Percentiles rank a stretch among this genome's conserved stretches.
Conservation (phyloP, 2,113 vertebrate genomes). For the Myotis brandtii region DNA sequence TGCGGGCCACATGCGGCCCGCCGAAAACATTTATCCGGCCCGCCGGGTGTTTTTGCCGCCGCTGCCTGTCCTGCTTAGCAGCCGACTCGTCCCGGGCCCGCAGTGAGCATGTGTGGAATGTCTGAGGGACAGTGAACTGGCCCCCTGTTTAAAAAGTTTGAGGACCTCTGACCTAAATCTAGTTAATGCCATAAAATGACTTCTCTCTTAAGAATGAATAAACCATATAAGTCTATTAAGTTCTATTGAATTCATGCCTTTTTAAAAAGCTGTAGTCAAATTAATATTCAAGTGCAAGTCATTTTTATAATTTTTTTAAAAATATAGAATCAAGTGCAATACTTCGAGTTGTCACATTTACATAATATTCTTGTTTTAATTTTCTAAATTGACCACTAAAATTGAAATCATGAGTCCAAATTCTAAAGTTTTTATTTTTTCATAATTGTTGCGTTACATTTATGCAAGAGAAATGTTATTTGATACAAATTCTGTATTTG, state of each 20-base stretch:
- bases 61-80: no score
- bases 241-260: neutral
- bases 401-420: neutral
- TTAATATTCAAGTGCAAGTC: neutral
- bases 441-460: slow-evolving; percentile 44
- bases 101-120: no score
- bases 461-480: slow-evolving; percentile 36
- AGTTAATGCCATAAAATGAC: slow-evolving; percentile 43
- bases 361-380: neutral
- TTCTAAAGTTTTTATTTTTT: neutral
- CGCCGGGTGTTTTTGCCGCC: no score
- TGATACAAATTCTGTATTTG: slow-evolving; percentile 42
- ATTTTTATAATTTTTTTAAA: neutral
- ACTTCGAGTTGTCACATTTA: neutral
- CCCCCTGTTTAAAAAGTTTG: no score
- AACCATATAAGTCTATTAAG: neutral
- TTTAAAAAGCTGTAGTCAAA: neutral
- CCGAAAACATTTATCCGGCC: no score
- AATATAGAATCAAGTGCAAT: neutral
- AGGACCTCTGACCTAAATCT: neutral
- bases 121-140: no score
- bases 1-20: no score
- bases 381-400: neutral
- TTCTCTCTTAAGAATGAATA: slow-evolving; percentile 48
- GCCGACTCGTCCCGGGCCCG: no score